Evolutionary conservation across 2,797 vertebrate species (phyloP), one percentile per base, ranked within the genome.

Genomic region (Hafferia zeledoni): DNA sequence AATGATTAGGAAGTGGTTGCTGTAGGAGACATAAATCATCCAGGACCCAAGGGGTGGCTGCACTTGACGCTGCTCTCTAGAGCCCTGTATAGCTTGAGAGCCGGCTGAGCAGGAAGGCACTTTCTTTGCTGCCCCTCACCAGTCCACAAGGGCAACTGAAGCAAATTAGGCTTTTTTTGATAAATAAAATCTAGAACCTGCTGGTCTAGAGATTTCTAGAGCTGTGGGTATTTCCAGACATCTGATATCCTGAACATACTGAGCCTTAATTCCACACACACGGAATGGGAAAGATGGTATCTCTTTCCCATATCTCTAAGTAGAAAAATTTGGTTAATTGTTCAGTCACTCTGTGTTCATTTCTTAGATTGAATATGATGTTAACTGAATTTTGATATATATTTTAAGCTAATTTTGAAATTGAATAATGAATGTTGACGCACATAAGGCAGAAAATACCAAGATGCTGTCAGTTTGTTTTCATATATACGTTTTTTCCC

Each of bases 61-160:
- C 25, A 28, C 24, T 43, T 69, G 41, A 39, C 12, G 28, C 59
- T 19, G 13, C 55, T 85, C 31, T 53, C 33, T 56, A 39, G 39
- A 35, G 47, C 56, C 15, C 50, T 27, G 13, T 31, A 22, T 43
- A 50, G 59, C 72, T 43, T 46, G 43, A 79, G 57, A 56, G n/a
- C 10, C 37, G 65, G 13, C 19, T 83, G 41, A 53, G 8, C 43
- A 41, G 70, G 37, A 61, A 65, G 6, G 27, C 0, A 0, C 31
- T 69, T 72, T 12, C 28, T 41, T 86, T 60, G 30, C 60, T 90
- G 30, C 16, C 46, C 19, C 14, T 68, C 4, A 6, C 41, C 44
- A 59, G 49, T 25, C 37, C 8, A 7, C 17, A 69, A 17, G 35
- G 55, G n/a, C 71, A 90, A 52, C 28, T 60, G 30, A 68, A 78